Evolutionary conservation across 2,888 invertebrate genomes (phyloP), one percentile per base, ranked within the genome.

Genomic region (Sceliomorpha sp.): DNA sequence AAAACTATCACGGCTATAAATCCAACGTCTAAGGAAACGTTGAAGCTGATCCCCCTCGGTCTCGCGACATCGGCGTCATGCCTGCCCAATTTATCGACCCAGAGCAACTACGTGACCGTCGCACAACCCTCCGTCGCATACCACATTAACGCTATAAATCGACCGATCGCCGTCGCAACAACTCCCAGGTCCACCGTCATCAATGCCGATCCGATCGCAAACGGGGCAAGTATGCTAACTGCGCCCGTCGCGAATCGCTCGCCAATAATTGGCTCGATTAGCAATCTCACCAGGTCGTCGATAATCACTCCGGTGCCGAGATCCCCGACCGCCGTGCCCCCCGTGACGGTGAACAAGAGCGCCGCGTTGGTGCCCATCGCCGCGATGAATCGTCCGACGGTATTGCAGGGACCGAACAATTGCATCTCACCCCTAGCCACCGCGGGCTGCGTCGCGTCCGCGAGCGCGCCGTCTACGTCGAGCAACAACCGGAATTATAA

Each of bases 31-130:
- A 72, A 74, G 1, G 83, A 82, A 20, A 68, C 74, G 0, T 42
- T 82, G 5, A 79, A 80, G 32, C 12, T 84, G 7, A 76, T 80
- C 4, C 92, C 90, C 0, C 20, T 81, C 1, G 68, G 44, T 1
- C 37, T 63, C n/a, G 53, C 63, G 1, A 62, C 3, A 12, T 62
- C 39, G 29, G n/a, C 27, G 9, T 15, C 26, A 31, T 51, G 24
- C 1, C 51, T 3, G 69, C n/a, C n/a, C n/a, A 69, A 2, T 20
- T n/a, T n/a, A n/a, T n/a, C n/a, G n/a, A 5, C 20, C 5, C 20
- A 20, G 20, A 70, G 24, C 17, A 51, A 15, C n/a, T 55, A 71
- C 0, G 50, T 62, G 0, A 56, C 70, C 0, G 58, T 50, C 3
- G 44, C 64, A 1, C 69, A 64, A n/a, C 60, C 37, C 8, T 14